phyloP scores from a whole-genome alignment of 2,888 invertebrate genomes.

The Tinea pellionella region DNA sequence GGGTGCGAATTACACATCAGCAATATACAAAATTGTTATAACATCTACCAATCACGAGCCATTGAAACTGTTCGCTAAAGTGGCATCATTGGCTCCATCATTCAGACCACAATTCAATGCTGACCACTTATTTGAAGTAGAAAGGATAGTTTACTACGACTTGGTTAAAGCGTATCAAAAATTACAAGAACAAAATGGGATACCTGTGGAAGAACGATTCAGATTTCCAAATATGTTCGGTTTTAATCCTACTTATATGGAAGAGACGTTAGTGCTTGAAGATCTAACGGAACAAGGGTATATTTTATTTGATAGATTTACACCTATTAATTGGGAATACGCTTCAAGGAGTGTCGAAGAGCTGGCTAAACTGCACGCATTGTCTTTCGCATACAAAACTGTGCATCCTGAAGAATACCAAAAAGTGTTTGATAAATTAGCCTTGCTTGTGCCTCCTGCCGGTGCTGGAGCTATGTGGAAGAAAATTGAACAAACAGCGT shows the following conservation, averaged over 20 bases:
- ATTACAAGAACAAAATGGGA: constrained; percentile 17
- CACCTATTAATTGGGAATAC: constrained; percentile 17
- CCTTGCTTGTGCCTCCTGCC: background rate
- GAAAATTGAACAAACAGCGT: background rate
- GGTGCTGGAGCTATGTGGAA: background rate
- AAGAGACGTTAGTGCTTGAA: constrained; percentile 18
- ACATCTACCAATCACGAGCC: constrained; percentile 3
- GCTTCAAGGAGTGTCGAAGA: constrained; percentile 14
- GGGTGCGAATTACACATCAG: constrained; percentile 17
- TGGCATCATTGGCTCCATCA: constrained; percentile 7
- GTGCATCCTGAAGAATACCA: constrained; percentile 14
- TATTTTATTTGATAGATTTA: constrained; percentile 16
- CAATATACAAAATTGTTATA: constrained; percentile 11
- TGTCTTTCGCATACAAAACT: constrained; percentile 16
- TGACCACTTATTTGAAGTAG: constrained; percentile 2
- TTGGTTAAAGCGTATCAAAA: constrained; percentile 4
- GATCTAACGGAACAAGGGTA: constrained; percentile 16
- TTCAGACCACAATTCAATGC: background rate
- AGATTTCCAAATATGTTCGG: constrained; percentile 16
- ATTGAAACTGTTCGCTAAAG: constrained; percentile 16
- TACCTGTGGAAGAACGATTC: constrained; percentile 17
- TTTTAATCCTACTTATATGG: background rate
- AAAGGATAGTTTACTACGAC: constrained; percentile 10
- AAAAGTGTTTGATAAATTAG: constrained; percentile 1
- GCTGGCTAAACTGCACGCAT: constrained; percentile 19